Evolutionary conservation across 1,140 invertebrate genomes (phyloP), one percentile per base, ranked within the genome.

Genomic region (Zophobas morio): DNA sequence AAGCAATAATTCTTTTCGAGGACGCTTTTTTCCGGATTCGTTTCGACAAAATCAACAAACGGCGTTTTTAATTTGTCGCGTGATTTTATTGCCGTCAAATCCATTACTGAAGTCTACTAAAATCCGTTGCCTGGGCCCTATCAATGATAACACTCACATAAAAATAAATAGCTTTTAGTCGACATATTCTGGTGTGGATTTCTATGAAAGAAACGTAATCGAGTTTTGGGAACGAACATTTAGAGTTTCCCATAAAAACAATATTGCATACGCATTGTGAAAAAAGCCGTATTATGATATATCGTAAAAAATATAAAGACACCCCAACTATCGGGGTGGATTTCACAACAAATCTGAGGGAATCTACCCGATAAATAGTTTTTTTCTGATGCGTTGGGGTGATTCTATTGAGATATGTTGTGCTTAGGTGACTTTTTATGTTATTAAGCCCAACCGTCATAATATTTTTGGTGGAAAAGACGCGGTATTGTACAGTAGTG

Each of bases 281-380:
- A 79, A 82, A 81, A 78, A 79, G 77, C 76, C 77, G 77, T 82
- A 81, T 82, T 81, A 82, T 81, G 82, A 82, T 82, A 81, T 82
- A 81, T 82, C 82, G 78, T 82, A 82, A 82, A 82, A 82, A 82
- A 78, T 79, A 78, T 80, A 80, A 81, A 81, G 81, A 82, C 60
- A 42, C 77, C 77, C 79, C 75, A 77, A 79, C 77, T 78, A 76
- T 76, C 78, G 66, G 75, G 78, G 78, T 81, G 80, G 80, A 81
- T 81, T 81, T 80, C 63, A 74, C 77, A 76, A 82, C 81, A 82
- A 82, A 82, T 82, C 81, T 82, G 81, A 79, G 78, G 80, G 78
- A 81, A 72, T 72, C 46, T 72, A 54, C 51, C 70, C 70, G 79
- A 82, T 82, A 82, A 82, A 80, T 82, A 80, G 81, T 79, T 81